Base-by-base conservation (phyloP, 2,888 invertebrate species). In the Chironomus tentans region DNA sequence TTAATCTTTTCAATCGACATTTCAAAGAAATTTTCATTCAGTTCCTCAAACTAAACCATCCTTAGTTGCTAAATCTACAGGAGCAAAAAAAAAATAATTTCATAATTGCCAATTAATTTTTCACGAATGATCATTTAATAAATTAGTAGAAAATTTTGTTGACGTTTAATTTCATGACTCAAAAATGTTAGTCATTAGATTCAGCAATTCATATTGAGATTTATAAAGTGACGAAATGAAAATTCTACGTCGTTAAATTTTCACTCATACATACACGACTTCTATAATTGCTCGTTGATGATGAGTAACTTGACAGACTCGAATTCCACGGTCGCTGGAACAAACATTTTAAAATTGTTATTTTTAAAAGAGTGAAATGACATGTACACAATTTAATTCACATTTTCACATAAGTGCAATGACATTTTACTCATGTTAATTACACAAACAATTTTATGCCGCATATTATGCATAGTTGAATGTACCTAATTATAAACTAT, bases 281-380 rank as follows among this genome's bases (percentile, higher is more conserved):
- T 47, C 76, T 22, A 18, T 56, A 69, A 76, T 76, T 61, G 69
- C 76, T 76, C 22, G 65, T 1, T 56, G 46, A 22, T 12, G 76
- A 38, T 68, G 76, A 69, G 46, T 76, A 76, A 56, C 76, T 76
- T 38, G 76, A 69, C 7, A 68, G 56, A 76, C 76, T 69, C 28
- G 76, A 76, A 22, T 48, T 76, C 76, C 76, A 76, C 24, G 76
- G 68, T 38, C 69, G 69, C 76, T 76, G 56, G n/a, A 76, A 71
- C 15, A 74, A 74, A 21, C 18, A 65, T 65, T 65, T 24, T 13
- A 22, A 56, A 56, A 56, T 56, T 56, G 56, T 56, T 24, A 65
- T 65, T 10, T 65, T 24, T 56, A 50, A 50, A 50, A n/a, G 50
- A 50, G 15, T 18, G 6, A 56, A 56, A 56, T 56, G 22, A 65